Percentiles rank a stretch among this genome's conserved stretches.
Evolutionary conservation across 2,113 vertebrate species (phyloP).

Genomic region (Passer montanus): DNA sequence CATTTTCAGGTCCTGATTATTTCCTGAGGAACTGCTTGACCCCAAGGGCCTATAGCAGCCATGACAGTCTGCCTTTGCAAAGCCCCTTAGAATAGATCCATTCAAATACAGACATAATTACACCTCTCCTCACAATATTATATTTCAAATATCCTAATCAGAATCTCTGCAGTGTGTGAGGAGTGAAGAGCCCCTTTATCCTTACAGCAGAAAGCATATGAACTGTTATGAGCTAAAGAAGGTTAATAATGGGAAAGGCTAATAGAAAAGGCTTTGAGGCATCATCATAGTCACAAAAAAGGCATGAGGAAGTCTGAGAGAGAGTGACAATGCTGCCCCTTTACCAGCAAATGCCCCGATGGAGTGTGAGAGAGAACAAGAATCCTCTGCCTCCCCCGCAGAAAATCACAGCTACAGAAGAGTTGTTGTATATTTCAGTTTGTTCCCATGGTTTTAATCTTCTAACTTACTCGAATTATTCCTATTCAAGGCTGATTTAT

Average conservation of each 20-base stretch:
- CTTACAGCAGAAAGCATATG: conserved; percentile 30
- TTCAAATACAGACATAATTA: conserved; percentile 60
- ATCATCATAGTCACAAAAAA: conserved; percentile 10
- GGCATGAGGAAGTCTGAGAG: conserved; percentile 29
- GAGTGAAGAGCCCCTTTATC: conserved; percentile 65
- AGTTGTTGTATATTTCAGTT: neutral
- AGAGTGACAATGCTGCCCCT: conserved; percentile 11
- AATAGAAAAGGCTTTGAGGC: conserved; percentile 59
- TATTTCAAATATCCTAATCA: conserved; percentile 49
- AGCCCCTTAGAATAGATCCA: conserved; percentile 44
- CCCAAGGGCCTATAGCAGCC: neutral
- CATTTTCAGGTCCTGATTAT: conserved; percentile 25
- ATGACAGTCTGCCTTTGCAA: conserved; percentile 21
- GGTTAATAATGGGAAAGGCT: conserved; percentile 40
- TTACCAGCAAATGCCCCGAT: neutral
- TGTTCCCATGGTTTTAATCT: conserved; percentile 36
- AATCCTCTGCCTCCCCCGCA: neutral
- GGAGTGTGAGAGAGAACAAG: neutral
- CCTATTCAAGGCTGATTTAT: neutral
- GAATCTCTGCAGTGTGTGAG: conserved; percentile 42
- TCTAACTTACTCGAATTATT: neutral
- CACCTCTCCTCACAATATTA: conserved; percentile 45
- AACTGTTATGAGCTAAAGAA: neutral
- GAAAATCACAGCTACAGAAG: conserved; percentile 15
- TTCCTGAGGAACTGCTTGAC: conserved; percentile 45